Base-by-base conservation (phyloP, 2,888 invertebrate species). In the Zaprionus bogoriensis region DNA sequence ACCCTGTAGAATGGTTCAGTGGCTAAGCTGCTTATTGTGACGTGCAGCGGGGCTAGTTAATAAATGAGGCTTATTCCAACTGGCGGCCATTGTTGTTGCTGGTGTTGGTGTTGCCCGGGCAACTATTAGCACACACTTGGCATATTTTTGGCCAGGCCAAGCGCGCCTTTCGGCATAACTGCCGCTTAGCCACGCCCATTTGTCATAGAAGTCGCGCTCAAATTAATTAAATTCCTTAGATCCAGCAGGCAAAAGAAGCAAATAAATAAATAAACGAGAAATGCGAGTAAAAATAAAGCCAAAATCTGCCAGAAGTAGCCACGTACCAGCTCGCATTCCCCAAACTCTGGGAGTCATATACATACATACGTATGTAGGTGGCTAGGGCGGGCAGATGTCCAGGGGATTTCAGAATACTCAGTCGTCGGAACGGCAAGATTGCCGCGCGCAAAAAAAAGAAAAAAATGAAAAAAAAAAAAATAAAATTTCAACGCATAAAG, bases 211-310 rank as follows among this genome's bases (percentile, higher is more conserved):
- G 66, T 76, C 67, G 72, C 66, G 67, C 63, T 71, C 62, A 72
- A 85, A 85, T 87, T 87, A 84, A 87, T 87, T 87, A 82, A 85
- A 86, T 85, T 87, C 82, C 87, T 78, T 61, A 72, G 71, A 73
- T 67, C n/a, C n/a, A n/a, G n/a, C n/a, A n/a, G n/a, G 69, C 52
- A 36, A 46, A 52, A 50, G 59, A 54, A n/a, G n/a, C n/a, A 45
- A 30, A 17, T 4, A 44, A 19, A 53, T 9, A 39, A 54, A 12
- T 7, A 28, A 38, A 32, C 9, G 42, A 41, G 12, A 19, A n/a
- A n/a, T n/a, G n/a, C n/a, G n/a, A n/a, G n/a, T n/a, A n/a, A 58
- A 5, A 39, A 50, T 12, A n/a, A 53, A 30, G 47, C 39, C 47
- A 58, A 60, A 44, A 52, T 27, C 59, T 61, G 52, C 52, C 57